These are phyloP conservation scores for Henicopernis longicauda DNA, from an alignment of 2,113 vertebrate genomes.

Conservation along the genomic window DNA sequence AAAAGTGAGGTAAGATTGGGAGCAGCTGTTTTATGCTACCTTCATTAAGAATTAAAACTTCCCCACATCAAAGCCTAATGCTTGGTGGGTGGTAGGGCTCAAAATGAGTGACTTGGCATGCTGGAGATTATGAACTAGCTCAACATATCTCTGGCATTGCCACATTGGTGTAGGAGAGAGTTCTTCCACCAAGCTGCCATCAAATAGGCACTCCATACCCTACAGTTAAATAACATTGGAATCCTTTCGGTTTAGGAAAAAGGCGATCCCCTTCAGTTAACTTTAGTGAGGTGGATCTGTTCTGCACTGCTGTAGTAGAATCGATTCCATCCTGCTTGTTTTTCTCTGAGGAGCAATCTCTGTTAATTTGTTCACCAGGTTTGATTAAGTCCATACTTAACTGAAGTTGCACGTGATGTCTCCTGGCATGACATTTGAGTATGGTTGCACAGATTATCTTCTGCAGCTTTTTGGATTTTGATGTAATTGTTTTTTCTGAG, in stretches of 20 bases:
- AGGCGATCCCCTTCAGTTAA: not conserved
- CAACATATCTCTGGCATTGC: not conserved
- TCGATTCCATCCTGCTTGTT: not conserved
- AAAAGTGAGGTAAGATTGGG: constrained; percentile 74
- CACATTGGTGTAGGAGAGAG: not conserved
- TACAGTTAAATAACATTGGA: not conserved
- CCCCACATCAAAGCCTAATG: not conserved
- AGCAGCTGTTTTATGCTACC: not conserved
- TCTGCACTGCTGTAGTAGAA: not conserved
- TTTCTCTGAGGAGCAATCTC: not conserved
- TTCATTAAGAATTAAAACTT: not conserved
- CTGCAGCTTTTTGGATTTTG: not conserved
- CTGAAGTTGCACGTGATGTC: not conserved
- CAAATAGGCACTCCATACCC: not conserved
- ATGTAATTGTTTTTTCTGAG: not conserved
- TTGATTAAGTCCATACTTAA: not conserved
- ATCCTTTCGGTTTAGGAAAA: not conserved
- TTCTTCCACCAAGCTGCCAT: not conserved
- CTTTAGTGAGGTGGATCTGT: not conserved
- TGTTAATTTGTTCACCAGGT: not conserved
- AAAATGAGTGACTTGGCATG: not conserved
- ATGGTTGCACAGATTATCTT: not conserved
- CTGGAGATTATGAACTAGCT: not conserved
- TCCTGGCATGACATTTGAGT: not conserved
- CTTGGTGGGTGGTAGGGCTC: not conserved